These are phyloP conservation scores for Tromatobia lineatoria DNA, from an alignment of 2,888 invertebrate species.

Conservation along the genomic window DNA sequence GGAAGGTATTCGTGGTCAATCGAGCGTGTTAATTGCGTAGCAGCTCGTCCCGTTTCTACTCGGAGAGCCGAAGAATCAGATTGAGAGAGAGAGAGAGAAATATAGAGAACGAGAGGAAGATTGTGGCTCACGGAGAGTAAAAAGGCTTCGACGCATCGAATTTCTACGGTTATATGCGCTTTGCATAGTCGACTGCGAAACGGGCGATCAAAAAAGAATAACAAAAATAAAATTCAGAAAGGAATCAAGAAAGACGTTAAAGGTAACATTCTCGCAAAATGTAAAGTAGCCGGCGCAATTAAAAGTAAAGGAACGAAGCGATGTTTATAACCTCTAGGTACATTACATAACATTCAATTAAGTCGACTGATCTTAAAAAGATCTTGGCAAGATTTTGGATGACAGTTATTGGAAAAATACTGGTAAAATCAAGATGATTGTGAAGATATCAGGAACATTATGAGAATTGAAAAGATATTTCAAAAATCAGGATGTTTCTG, in stretches of 20 bases:
- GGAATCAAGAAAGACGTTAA: not conserved
- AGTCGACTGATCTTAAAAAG: no score
- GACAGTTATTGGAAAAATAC: no score
- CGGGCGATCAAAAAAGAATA: constrained; percentile 30
- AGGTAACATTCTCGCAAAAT: not conserved
- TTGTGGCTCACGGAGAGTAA: constrained; percentile 35
- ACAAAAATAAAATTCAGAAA: not conserved
- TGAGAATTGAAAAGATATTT: no score
- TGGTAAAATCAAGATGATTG: no score
- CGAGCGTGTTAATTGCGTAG: constrained; percentile 58
- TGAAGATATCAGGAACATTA: no score
- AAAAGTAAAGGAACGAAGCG: no score
- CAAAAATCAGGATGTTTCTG: no score
- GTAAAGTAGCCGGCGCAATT: no score
- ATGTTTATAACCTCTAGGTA: no score
- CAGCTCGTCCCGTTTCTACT: constrained; percentile 51
- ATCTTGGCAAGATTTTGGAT: no score
- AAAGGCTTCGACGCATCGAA: constrained; percentile 38
- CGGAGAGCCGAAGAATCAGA: constrained; percentile 63
- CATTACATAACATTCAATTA: no score
- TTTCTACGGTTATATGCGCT: constrained; percentile 29
- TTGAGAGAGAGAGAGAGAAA: constrained; percentile 30
- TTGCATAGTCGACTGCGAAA: constrained; percentile 38
- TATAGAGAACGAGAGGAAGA: constrained; percentile 23
- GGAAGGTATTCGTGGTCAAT: constrained; percentile 67